Base-by-base conservation (phyloP, 2,113 vertebrate genomes). In the Triplophysa dalaica region DNA sequence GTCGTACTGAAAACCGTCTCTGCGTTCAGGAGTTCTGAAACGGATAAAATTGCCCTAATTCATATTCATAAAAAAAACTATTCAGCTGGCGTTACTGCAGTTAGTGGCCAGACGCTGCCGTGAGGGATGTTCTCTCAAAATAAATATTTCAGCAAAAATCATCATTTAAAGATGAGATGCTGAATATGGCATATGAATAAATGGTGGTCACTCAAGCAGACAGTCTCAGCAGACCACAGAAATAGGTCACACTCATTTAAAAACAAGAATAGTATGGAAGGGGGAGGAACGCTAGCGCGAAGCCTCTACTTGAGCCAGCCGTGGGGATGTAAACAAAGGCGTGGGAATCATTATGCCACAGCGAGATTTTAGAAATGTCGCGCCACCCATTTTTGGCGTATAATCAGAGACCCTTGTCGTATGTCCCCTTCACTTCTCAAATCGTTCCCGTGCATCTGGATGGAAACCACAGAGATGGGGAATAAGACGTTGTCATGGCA, bases 151-250 rank as follows among this genome's bases (percentile, higher is more conserved):
- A 83, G 38, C 61, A 74, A 54, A 78, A 75, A 75, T 41, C 70
- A 83, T 83, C 70, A 79, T 75, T 83, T 83, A 83, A 79, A 79
- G 64, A 79, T 79, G 81, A 75, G 81, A 69, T 58, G 63, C 33
- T 69, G 77, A 83, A 83, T 43, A 64, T 74, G 61, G 70, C 41
- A 56, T 79, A 64, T 60, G 81, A 79, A 79, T 79, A 79, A 83
- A 29, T 83, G 77, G 54, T 50, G 81, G 77, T 74, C 78, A 80
- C 70, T 80, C 70, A 66, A 67, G 78, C 77, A 79, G 29, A 75
- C 8, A 68, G 60, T 61, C 80, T 70, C 65, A n/a, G 22, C 58
- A 81, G 68, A 70, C 69, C 43, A 56, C 54, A 79, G 60, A 83
- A 83, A 75, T 83, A 75, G 81, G 77, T 83, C 76, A 83, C 65